phyloP scores from a whole-genome alignment of 2,113 vertebrate genomes.

The Ornithorhynchus anatinus region DNA sequence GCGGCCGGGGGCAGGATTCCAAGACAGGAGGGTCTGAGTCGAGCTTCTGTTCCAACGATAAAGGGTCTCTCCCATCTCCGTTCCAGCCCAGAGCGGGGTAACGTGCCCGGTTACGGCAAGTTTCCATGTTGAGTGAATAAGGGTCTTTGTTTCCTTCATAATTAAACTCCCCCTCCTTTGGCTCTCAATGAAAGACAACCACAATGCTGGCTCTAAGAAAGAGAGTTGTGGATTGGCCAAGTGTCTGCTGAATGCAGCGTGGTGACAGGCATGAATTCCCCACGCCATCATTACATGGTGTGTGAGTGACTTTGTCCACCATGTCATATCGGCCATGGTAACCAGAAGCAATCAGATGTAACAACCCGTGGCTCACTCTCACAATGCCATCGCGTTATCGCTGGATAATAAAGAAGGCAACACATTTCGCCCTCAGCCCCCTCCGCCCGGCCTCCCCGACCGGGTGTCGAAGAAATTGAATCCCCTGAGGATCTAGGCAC shows the following conservation, averaged over 20 bases:
- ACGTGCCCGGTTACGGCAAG: conserved; percentile 36
- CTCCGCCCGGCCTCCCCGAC: too few relatives aligned
- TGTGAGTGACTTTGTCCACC: conserved; percentile 42
- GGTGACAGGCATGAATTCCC: conserved; percentile 52
- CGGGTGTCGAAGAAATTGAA: too few relatives aligned
- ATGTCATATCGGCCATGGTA: conserved; percentile 38
- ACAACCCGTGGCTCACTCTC: conserved; percentile 12
- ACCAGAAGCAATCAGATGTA: conserved; percentile 39
- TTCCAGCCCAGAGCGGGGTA: conserved; percentile 33
- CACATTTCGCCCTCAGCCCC: neutral
- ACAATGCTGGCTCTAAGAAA: conserved; percentile 49
- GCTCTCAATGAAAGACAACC: conserved; percentile 64
- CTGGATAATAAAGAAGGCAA: neutral
- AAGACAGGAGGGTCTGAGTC: conserved; percentile 37
- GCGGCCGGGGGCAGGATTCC: conserved; percentile 43
- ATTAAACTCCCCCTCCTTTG: conserved; percentile 62
- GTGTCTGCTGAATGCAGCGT: conserved; percentile 34
- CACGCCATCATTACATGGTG: conserved; percentile 53
- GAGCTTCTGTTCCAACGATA: conserved; percentile 48
- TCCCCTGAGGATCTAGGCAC: too few relatives aligned
- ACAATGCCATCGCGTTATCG: neutral
- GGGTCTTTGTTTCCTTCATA: conserved; percentile 62
- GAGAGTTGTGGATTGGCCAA: conserved; percentile 22
- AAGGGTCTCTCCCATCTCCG: conserved; percentile 57
- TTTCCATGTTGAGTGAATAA: conserved; percentile 64